Evolutionary conservation across 2,113 vertebrate species (phyloP), one percentile per base, ranked within the genome.

Genomic region (Centropus bengalensis): DNA sequence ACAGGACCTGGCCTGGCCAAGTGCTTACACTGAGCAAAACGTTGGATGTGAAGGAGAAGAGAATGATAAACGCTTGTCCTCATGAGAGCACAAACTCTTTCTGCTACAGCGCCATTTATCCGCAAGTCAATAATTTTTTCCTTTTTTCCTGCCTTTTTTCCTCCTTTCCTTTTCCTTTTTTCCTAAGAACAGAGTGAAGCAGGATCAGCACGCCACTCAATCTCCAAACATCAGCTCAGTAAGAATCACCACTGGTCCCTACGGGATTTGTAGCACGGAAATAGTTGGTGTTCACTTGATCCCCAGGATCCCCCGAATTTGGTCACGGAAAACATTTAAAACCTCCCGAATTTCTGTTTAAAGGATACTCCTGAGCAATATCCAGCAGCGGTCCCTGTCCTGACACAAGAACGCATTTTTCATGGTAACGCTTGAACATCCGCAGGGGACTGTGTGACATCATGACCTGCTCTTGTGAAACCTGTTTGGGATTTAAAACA

Each of bases 301-400:
- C 18, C 58, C 32, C 10, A 89, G 22, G 26, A 67, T 32, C 17
- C 21, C 27, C 45, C 58, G 51, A 82, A 40, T 70, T 38, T 36
- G 23, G 60, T 8, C n/a, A 66, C 63, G 28, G 42, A 66, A 82
- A 76, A 33, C 11, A n/a, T 16, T 49, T 64, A 20, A 71, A 54
- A 54, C 11, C 23, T 36, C 52, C 52, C 52, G 16, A 16, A 26
- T 28, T 27, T 54, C 52, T 28, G 14, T 54, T 28, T 16, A 54
- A 54, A 98, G 98, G 98, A 99, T 99, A 99, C 99, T 98, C 97
- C 84, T 97, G 98, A 83, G 98, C 98, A 47, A 99, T 99, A 70
- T 98, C 98, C 27, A 96, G 96, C 74, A 99, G 96, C 0, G 99
- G 99, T 19, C 99, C 99, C 95, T 99, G 99, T 76, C 99, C 99